These are phyloP conservation scores for Octomys mimax DNA, from an alignment of 2,797 vertebrate genomes.

Conservation along the genomic window DNA sequence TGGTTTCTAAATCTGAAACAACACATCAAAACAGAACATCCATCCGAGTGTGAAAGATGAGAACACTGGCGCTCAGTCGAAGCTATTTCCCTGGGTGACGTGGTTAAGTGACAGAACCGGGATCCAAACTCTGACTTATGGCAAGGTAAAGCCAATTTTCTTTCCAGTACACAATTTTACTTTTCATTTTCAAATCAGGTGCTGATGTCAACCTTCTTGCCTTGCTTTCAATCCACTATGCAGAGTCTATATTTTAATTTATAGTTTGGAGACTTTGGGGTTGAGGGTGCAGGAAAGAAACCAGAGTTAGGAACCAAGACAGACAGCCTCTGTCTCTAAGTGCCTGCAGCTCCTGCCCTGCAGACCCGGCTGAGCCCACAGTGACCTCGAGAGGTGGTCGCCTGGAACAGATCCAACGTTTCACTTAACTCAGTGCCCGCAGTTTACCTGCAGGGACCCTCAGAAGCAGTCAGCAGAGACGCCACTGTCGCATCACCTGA, in stretches of 20 bases:
- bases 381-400: rapidly evolving
- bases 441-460: conserved; percentile 72
- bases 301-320: not conserved
- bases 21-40: not conserved
- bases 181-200: not conserved
- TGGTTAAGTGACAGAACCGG: not conserved
- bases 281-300: not conserved
- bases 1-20: not conserved
- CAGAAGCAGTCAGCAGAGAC: not conserved
- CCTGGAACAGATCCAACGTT: not conserved
- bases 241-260: not conserved
- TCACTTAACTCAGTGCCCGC: conserved; percentile 43
- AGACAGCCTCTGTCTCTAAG: not conserved
- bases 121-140: not conserved
- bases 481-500: not conserved
- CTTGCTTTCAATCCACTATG: not conserved
- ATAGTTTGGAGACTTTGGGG: not conserved
- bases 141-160: not conserved
- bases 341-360: not conserved
- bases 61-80: not conserved
- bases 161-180: not conserved
- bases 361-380: not conserved
- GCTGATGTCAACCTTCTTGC: not conserved
- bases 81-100: not conserved
- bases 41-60: not conserved